Percentiles rank a stretch among this genome's conserved stretches.
phyloP scores from a whole-genome alignment of 2,797 vertebrate genomes.

The Pipistrellus kuhlii region DNA sequence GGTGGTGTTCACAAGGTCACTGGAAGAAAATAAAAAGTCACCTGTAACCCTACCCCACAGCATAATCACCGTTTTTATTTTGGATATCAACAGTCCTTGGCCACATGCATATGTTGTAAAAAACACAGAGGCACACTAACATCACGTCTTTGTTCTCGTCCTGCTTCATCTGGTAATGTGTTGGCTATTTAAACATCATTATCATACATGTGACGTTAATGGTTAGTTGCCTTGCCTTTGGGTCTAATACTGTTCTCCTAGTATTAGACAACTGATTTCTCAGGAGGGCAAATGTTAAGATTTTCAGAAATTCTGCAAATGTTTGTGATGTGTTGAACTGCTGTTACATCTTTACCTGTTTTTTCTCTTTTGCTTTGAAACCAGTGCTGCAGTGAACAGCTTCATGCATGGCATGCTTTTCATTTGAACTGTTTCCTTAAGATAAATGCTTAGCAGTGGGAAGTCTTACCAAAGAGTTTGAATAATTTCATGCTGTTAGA shows the following conservation, averaged over 20 bases:
- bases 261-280: constrained; percentile 14
- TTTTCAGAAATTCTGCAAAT: constrained; percentile 13
- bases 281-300: constrained; percentile 36
- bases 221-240: constrained; percentile 14
- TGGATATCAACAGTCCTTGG: neutral
- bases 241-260: neutral
- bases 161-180: neutral
- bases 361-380: constrained; percentile 54
- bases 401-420: constrained; percentile 67
- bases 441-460: constrained; percentile 66
- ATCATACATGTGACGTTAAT: constrained; percentile 19
- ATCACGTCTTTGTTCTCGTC: neutral
- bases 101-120: neutral
- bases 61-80: constrained; percentile 62
- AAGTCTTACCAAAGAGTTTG: constrained; percentile 62
- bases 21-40: neutral
- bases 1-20: neutral
- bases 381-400: constrained; percentile 16
- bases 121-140: neutral
- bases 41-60: neutral
- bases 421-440: constrained; percentile 70
- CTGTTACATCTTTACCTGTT: constrained; percentile 28
- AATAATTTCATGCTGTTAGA: constrained; percentile 76
- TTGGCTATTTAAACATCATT: constrained; percentile 41
- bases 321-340: constrained; percentile 41